Evolutionary conservation across 2,888 invertebrate species (phyloP).

Genomic region (Scaptomyza tumidula): DNA sequence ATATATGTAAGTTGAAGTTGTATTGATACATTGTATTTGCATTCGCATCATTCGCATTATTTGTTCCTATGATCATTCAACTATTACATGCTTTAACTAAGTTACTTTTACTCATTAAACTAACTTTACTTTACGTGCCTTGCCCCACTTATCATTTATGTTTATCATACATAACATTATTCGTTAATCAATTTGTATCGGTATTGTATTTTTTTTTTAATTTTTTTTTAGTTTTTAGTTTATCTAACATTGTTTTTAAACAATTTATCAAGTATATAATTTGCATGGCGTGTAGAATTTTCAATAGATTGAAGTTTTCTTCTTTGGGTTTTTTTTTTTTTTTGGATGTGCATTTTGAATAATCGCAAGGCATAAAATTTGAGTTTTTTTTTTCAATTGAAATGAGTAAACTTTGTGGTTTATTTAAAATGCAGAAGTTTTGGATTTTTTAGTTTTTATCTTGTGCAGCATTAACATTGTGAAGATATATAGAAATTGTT

Average conservation of each 20-base stretch:
- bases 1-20: conserved; percentile 65
- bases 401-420: conserved; percentile 59
- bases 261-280: conserved; percentile 41
- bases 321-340: conserved; percentile 8
- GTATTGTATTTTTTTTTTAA: conserved; percentile 28
- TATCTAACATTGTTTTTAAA: conserved; percentile 51
- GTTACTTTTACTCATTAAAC: conserved; percentile 68
- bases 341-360: conserved; percentile 31
- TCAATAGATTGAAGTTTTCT: conserved; percentile 29
- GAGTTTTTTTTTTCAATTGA: conserved; percentile 43
- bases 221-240: conserved; percentile 20
- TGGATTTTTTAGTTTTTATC: conserved; percentile 39
- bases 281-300: conserved; percentile 45
- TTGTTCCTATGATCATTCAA: conserved; percentile 60
- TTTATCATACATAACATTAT: conserved; percentile 75
- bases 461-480: conserved; percentile 82
- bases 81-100: conserved; percentile 77
- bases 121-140: conserved; percentile 73
- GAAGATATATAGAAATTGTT: conserved; percentile 54
- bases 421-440: conserved; percentile 79
- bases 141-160: conserved; percentile 51
- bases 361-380: conserved; percentile 62
- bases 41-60: conserved; percentile 46
- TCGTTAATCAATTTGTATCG: conserved; percentile 46
- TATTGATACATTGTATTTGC: conserved; percentile 68